Conservation (phyloP, 2,113 vertebrate genomes). For the Serilophus lunatus region DNA sequence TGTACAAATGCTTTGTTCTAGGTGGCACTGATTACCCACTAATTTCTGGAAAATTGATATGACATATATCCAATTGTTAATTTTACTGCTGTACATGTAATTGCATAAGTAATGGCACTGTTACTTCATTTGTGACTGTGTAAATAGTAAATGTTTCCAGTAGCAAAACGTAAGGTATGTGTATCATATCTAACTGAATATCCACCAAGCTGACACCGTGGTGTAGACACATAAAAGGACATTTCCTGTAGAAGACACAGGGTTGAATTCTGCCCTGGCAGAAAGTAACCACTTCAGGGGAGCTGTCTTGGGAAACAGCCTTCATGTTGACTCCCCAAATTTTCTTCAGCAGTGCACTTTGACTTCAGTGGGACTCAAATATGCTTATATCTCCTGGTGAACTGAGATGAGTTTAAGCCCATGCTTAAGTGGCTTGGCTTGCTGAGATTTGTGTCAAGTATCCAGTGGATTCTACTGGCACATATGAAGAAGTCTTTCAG, state of each 20-base stretch:
- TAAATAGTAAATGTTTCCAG: background rate
- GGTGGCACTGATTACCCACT: background rate
- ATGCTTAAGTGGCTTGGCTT: background rate
- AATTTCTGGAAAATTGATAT: background rate
- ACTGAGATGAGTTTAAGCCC: background rate
- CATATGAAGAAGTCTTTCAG: background rate
- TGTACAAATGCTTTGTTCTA: background rate
- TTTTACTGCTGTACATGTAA: conserved; percentile 35
- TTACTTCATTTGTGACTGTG: background rate
- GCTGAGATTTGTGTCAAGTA: background rate
- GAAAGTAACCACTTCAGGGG: background rate
- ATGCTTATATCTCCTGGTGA: background rate
- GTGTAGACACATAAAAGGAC: background rate
- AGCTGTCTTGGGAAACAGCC: background rate
- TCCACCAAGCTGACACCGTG: background rate
- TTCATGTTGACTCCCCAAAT: background rate
- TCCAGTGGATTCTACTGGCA: background rate
- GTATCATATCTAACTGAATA: background rate
- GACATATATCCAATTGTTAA: background rate
- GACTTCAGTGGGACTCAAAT: background rate
- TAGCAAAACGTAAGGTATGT: background rate
- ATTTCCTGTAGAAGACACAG: background rate
- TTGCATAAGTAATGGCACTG: background rate
- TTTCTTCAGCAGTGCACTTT: conserved; percentile 18
- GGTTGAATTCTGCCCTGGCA: background rate